Conservation (phyloP, 2,113 vertebrate genomes). For the Neolamprologus sp. region DNA sequence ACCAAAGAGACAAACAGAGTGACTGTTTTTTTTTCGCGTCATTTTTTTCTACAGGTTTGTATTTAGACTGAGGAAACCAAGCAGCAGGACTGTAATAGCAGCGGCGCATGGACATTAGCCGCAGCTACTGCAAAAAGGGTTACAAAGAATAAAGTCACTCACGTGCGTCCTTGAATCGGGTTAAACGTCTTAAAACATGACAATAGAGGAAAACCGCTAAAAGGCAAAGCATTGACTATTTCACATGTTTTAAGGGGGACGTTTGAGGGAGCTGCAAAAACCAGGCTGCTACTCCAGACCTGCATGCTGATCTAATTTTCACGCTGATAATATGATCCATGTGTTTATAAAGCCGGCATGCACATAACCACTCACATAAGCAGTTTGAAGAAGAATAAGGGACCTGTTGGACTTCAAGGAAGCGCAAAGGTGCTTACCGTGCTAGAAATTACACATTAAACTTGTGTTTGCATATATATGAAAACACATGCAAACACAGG, state of each 20-base stretch:
- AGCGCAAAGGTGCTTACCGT: too few species aligned
- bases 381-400: not conserved
- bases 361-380: not conserved
- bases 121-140: not conserved
- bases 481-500: not conserved
- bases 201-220: too few species aligned
- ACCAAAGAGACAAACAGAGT: constrained; percentile 10
- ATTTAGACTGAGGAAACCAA: not conserved
- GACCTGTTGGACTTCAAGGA: not conserved
- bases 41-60: not conserved
- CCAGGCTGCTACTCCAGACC: not conserved
- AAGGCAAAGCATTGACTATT: not conserved
- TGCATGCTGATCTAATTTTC: constrained; percentile 14
- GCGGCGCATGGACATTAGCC: not conserved
- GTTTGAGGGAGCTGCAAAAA: not conserved
- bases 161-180: not conserved
- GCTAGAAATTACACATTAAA: not conserved
- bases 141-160: not conserved
- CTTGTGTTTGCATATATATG: not conserved
- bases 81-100: not conserved
- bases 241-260: not conserved
- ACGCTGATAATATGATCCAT: constrained; percentile 21
- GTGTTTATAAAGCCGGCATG: not conserved
- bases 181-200: not conserved
- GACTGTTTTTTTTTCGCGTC: not conserved